Evolutionary conservation across 2,888 invertebrate genomes (phyloP).

Genomic region (Nomada ferruginata): DNA sequence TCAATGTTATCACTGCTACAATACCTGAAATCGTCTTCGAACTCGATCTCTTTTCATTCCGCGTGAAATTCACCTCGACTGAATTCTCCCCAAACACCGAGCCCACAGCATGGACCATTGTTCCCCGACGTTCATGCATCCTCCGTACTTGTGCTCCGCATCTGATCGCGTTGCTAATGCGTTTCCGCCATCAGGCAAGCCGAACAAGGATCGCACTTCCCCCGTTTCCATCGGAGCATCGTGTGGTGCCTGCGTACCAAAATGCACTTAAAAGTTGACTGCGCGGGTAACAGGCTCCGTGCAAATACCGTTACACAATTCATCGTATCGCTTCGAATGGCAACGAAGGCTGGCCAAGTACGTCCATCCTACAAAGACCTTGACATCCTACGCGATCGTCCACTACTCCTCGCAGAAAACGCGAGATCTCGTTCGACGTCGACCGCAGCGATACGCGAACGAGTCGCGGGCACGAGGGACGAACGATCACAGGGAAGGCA

Average conservation of each 20-base stretch:
- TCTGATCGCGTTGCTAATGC: no score
- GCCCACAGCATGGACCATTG: no score
- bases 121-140: no score
- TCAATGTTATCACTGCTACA: no score
- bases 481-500: constrained; percentile 46
- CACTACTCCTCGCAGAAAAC: background rate
- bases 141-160: no score
- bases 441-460: constrained; percentile 19
- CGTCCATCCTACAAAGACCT: constrained; percentile 40
- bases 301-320: constrained; percentile 45
- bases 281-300: background rate
- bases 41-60: no score
- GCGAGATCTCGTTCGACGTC: background rate
- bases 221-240: constrained; percentile 1
- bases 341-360: constrained; percentile 8
- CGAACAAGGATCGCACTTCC: background rate
- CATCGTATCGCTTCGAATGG: background rate
- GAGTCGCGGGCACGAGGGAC: constrained; percentile 2
- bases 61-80: no score
- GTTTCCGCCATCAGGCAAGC: background rate
- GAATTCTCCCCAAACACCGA: no score
- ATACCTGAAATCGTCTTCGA: no score
- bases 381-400: constrained; percentile 56
- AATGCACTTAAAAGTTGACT: constrained; percentile 20
- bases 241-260: background rate